Percentiles rank a stretch among this genome's conserved stretches.
Evolutionary conservation across 2,888 invertebrate genomes (phyloP).

Genomic region (Chloroclysta siterata): DNA sequence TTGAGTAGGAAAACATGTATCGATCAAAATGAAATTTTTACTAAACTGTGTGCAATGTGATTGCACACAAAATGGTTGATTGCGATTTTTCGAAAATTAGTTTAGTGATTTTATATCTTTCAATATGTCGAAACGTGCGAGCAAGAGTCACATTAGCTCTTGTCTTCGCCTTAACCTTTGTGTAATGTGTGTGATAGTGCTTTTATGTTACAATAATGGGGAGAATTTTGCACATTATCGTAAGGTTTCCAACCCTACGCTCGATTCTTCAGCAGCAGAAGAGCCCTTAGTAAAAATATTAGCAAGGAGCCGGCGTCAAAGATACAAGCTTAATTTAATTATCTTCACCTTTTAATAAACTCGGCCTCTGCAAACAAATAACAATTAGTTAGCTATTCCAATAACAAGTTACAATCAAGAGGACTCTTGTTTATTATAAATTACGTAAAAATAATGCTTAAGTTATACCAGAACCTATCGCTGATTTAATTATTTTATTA

Average conservation of each 20-base stretch:
- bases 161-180: too few species aligned
- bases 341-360: conserved; percentile 76
- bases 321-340: conserved; percentile 81
- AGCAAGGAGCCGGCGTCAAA: conserved; percentile 73
- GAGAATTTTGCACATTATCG: neutral
- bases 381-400: conserved; percentile 58
- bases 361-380: conserved; percentile 59
- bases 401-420: conserved; percentile 33
- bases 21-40: too few species aligned
- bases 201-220: too few species aligned
- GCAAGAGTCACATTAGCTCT: too few species aligned
- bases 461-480: neutral
- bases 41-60: too few species aligned
- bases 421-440: conserved; percentile 17
- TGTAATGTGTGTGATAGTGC: too few species aligned
- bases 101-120: too few species aligned
- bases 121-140: too few species aligned
- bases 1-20: too few species aligned
- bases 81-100: too few species aligned
- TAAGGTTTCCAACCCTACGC: conserved; percentile 31
- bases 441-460: conserved; percentile 3
- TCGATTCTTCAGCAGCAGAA: conserved; percentile 42
- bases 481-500: neutral
- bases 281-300: conserved; percentile 78
- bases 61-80: too few species aligned